Conservation (phyloP, 2,888 invertebrate genomes). For the Campaea margaritaria region DNA sequence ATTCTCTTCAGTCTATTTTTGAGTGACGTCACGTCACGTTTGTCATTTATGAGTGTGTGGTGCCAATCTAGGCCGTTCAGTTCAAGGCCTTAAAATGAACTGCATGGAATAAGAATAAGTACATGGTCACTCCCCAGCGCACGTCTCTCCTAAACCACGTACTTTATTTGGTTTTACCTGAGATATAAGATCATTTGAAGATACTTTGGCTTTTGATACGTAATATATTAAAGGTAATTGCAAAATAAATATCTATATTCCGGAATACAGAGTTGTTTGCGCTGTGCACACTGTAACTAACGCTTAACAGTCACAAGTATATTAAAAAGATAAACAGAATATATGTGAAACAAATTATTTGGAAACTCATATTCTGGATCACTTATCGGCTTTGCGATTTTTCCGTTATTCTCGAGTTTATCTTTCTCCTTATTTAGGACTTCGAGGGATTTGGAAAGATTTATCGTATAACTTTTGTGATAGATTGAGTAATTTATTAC, state of each 20-base stretch:
- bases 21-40: too few relatives aligned
- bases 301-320: too few relatives aligned
- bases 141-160: conserved; percentile 2
- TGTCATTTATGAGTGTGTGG: too few relatives aligned
- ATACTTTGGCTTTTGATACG: not conserved
- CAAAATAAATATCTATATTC: too few relatives aligned
- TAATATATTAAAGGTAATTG: too few relatives aligned
- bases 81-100: too few relatives aligned
- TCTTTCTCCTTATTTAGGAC: not conserved
- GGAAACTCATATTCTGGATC: not conserved
- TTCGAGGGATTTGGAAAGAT: conserved; percentile 12
- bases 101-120: not conserved
- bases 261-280: too few relatives aligned
- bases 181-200: too few relatives aligned
- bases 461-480: conserved; percentile 12
- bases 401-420: not conserved
- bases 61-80: too few relatives aligned
- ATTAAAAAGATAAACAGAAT: too few relatives aligned
- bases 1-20: too few relatives aligned
- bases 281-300: too few relatives aligned
- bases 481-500: conserved; percentile 13
- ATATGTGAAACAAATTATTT: not conserved
- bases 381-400: not conserved
- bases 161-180: not conserved
- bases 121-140: not conserved